These are phyloP conservation scores for Columba guinea DNA, from an alignment of 2,797 vertebrate species.

Conservation along the genomic window DNA sequence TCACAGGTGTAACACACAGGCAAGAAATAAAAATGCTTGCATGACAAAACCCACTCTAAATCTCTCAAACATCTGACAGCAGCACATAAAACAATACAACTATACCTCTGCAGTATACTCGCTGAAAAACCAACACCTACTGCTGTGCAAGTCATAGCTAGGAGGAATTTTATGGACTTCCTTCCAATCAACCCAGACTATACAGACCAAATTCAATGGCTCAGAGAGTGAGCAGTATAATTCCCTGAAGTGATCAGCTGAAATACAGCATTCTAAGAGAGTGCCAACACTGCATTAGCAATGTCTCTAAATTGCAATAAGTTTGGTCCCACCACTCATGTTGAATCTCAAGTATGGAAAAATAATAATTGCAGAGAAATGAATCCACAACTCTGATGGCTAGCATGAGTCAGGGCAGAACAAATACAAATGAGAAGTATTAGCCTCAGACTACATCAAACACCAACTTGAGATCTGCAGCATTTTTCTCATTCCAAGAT, in stretches of 20 bases:
- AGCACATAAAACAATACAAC: neutral
- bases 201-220: neutral
- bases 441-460: neutral
- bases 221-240: neutral
- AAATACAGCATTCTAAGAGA: neutral
- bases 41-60: neutral
- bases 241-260: neutral
- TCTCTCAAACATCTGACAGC: neutral
- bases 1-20: neutral
- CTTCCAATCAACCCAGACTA: neutral
- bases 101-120: neutral
- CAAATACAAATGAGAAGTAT: neutral
- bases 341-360: neutral
- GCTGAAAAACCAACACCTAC: neutral
- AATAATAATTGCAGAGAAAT: neutral
- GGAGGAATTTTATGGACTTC: neutral
- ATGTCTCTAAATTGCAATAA: rapidly evolving
- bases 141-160: neutral
- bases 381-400: neutral
- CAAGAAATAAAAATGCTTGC: neutral
- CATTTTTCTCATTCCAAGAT: neutral
- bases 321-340: neutral
- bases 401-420: rapidly evolving
- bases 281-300: neutral
- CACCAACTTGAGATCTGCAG: neutral